These are phyloP conservation scores for Rhorus exstirpatorius DNA, from an alignment of 2,888 invertebrate genomes.

Conservation along the genomic window DNA sequence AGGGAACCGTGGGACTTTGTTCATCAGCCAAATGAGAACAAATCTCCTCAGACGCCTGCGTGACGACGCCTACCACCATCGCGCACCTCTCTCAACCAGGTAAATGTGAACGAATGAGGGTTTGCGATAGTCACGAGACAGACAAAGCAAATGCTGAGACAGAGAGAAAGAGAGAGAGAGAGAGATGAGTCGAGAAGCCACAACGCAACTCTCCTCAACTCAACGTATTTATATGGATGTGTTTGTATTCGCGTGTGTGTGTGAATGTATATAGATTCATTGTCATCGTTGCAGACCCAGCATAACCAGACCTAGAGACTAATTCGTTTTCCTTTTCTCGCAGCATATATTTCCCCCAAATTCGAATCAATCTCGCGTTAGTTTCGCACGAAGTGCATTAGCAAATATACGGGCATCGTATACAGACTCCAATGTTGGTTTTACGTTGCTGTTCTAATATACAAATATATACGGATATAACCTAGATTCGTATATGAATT, in stretches of 20 bases:
- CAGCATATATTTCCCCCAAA: conserved; percentile 75
- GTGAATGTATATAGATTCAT: not conserved
- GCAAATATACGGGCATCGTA: conserved; percentile 38
- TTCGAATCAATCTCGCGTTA: conserved; percentile 78
- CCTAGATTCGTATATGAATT: conserved; percentile 6
- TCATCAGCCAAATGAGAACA: conserved; percentile 80
- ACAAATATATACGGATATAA: not conserved
- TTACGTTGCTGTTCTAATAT: not conserved
- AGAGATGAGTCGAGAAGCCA: conserved; percentile 28
- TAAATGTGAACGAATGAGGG: conserved; percentile 80
- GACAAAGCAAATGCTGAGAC: conserved; percentile 42
- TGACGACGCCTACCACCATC: conserved; percentile 36
- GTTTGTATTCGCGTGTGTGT: not conserved
- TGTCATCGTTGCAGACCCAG: conserved; percentile 32
- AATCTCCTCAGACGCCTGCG: conserved; percentile 73
- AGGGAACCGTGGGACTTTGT: conserved; percentile 75
- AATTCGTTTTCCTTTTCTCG: conserved; percentile 49
- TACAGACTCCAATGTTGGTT: conserved; percentile 16
- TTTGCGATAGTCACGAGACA: conserved; percentile 72
- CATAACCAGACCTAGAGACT: conserved; percentile 42
- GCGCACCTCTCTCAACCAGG: conserved; percentile 58
- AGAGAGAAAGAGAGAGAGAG: not conserved
- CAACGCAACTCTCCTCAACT: conserved; percentile 40
- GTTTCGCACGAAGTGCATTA: conserved; percentile 73
- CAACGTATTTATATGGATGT: not conserved